A percentile compares a stretch with the other conserved stretches of the same genome.
Evolutionary conservation across 2,888 invertebrate species (phyloP).

Genomic region (Portevinia maculata): DNA sequence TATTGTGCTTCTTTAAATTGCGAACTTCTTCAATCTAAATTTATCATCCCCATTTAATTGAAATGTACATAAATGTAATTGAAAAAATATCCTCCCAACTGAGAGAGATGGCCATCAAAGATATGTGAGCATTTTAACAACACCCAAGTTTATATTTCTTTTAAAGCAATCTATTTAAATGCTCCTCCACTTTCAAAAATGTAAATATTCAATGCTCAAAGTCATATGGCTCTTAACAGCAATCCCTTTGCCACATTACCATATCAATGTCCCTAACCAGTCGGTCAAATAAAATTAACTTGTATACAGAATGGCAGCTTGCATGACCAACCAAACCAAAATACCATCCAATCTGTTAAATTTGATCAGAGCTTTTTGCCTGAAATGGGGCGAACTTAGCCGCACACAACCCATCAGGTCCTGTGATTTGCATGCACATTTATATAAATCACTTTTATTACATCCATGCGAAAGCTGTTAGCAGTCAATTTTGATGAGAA

Average conservation of each 20-base stretch:
- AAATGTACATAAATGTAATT: no score
- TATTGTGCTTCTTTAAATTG: no score
- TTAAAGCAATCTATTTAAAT: no score
- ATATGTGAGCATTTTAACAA: no score
- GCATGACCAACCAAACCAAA: conserved; percentile 16
- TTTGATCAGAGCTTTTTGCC: neutral
- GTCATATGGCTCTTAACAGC: neutral
- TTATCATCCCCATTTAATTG: no score
- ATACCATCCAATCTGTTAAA: conserved; percentile 6
- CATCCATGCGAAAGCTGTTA: neutral
- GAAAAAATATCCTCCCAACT: no score
- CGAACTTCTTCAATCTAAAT: no score
- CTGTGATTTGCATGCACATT: conserved; percentile 37
- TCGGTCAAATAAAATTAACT: conserved; percentile 31
- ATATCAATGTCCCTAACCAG: conserved; percentile 21
- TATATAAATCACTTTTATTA: conserved; percentile 23
- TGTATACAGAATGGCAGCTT: neutral
- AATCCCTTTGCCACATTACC: conserved; percentile 2
- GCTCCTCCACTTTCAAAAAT: neutral
- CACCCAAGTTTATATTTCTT: no score
- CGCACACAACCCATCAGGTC: conserved; percentile 9
- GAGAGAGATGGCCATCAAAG: no score
- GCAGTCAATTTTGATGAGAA: conserved; percentile 33
- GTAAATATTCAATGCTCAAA: neutral
- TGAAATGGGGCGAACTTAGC: conserved; percentile 12